phyloP scores from a whole-genome alignment of 2,797 vertebrate genomes.

The Chaunax sp. region DNA sequence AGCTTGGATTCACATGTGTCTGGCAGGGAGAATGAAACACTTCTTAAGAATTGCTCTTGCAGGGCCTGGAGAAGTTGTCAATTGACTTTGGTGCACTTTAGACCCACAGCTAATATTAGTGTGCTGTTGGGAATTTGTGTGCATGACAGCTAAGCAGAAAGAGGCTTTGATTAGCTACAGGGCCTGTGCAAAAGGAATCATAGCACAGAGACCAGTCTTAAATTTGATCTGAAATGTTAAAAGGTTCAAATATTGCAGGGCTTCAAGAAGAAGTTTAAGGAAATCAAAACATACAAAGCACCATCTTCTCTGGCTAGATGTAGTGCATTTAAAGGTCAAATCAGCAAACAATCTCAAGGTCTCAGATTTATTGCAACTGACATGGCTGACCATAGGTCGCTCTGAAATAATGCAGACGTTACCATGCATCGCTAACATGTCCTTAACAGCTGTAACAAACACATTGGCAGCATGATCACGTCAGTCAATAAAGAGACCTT shows the following conservation, averaged over 20 bases:
- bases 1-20: constrained; percentile 45
- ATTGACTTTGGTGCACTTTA: constrained; percentile 69
- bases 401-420: no score
- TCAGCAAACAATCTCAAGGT: constrained; percentile 14
- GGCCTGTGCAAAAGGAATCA: constrained; percentile 55
- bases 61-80: constrained; percentile 62
- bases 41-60: constrained; percentile 59
- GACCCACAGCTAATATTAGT: constrained; percentile 79
- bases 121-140: constrained; percentile 74
- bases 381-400: background rate
- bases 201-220: constrained; percentile 38
- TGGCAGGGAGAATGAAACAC: constrained; percentile 59
- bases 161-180: constrained; percentile 69
- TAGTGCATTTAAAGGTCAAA: constrained; percentile 32
- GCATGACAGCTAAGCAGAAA: constrained; percentile 71
- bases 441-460: background rate
- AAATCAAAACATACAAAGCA: constrained; percentile 25
- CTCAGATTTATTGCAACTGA: background rate
- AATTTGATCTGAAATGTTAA: constrained; percentile 43
- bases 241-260: constrained; percentile 28
- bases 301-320: constrained; percentile 12
- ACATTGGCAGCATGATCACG: no score
- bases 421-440: no score
- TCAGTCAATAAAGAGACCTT: no score
- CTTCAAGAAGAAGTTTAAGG: constrained; percentile 26